Evolutionary conservation across 2,113 vertebrate genomes (phyloP), one percentile per base, ranked within the genome.

Genomic region (Siniperca chuatsi): DNA sequence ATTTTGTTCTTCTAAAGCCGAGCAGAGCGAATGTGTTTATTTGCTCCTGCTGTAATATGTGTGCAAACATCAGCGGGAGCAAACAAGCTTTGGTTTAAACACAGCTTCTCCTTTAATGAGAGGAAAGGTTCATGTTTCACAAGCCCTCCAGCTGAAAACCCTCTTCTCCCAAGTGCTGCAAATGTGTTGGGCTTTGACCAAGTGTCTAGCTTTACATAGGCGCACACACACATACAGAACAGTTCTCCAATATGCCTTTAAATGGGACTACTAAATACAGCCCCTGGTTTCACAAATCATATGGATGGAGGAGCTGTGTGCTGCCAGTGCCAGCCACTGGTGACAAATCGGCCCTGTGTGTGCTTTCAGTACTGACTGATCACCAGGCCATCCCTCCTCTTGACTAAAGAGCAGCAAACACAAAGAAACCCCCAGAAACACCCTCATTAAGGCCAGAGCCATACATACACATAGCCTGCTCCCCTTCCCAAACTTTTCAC

Each of bases 221-320:
- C 73, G 54, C 73, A 71, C 50, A 85, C 57, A 67, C 46, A 81
- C 82, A 65, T 57, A 80, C 64, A 21, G 82, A 92, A 65, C 79
- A 68, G 79, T 91, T 91, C 89, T 89, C 89, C 91, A 88, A 90
- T 93, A 93, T 93, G 83, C 90, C 92, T 93, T 94, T 93, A 94
- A 95, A 94, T 92, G 94, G 93, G 86, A 92, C 91, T 91, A 93
- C 93, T 95, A 95, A 95, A 94, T 93, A 93, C 93, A 87, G 85
- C 78, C 90, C 78, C 89, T 65, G 88, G 87, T 93, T 94, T 93
- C 93, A 94, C 94, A 94, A 95, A 95, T 94, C 93, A 95, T 93
- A 88, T 74, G 84, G 91, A 88, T 88, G 89, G 90, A 94, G 90
- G 87, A 93, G 92, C 93, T 42, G 86, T 78, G 90, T 75, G 86